phyloP scores from a whole-genome alignment of 1,140 invertebrate species.

The Hyles vespertilio region DNA sequence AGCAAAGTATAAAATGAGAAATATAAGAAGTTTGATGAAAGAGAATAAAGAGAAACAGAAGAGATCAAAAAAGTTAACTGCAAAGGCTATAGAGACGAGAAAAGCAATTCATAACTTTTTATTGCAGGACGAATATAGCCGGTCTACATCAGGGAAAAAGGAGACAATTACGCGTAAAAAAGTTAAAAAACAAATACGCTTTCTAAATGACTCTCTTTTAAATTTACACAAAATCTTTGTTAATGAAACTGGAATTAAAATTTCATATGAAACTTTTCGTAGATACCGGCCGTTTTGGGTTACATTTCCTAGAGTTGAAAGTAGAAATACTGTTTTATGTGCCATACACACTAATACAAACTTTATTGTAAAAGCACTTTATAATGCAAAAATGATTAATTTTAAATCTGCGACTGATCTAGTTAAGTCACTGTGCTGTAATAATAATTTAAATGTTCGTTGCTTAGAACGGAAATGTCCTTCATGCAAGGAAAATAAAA shows the following conservation, averaged over 20 bases:
- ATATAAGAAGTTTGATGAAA: too few relatives aligned
- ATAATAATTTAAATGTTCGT: constrained; percentile 8
- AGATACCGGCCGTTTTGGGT: constrained; percentile 22
- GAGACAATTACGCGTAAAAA: too few relatives aligned
- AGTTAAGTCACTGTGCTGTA: constrained; percentile 13
- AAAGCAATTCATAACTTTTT: too few relatives aligned
- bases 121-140: too few relatives aligned
- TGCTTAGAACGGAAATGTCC: constrained; percentile 25
- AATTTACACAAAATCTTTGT: constrained; percentile 15
- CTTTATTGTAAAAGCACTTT: constrained; percentile 13
- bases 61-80: too few relatives aligned
- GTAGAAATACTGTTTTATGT: constrained; percentile 21
- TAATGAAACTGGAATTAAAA: constrained; percentile 15
- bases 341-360: constrained; percentile 15
- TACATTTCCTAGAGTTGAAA: constrained; percentile 17
- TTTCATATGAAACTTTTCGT: constrained; percentile 26
- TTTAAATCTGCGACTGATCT: constrained; percentile 12
- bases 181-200: too few relatives aligned
- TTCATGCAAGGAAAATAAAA: constrained; percentile 11
- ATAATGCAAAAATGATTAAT: constrained; percentile 15
- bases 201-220: too few relatives aligned
- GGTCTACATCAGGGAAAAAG: too few relatives aligned
- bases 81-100: too few relatives aligned
- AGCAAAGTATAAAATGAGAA: too few relatives aligned
- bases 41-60: too few relatives aligned